phyloP scores from a whole-genome alignment of 2,888 invertebrate genomes.

The Drosophila anomelani region DNA sequence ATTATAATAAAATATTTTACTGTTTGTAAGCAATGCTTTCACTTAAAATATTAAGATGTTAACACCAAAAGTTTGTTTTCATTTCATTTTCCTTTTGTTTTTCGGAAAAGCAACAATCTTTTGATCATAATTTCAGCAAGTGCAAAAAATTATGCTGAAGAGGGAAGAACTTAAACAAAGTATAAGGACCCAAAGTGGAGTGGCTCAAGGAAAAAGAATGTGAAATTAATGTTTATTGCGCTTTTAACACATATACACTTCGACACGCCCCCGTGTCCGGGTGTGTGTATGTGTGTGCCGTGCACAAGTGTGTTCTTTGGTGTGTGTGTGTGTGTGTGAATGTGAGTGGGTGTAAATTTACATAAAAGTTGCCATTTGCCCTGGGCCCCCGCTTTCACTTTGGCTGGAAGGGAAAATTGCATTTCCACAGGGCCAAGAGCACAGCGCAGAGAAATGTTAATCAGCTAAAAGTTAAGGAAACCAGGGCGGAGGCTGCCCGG shows the following conservation, averaged over 20 bases:
- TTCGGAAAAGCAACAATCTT: constrained; percentile 3
- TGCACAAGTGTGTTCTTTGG: constrained; percentile 20
- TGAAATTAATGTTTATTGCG: constrained; percentile 79
- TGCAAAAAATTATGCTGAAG: constrained; percentile 43
- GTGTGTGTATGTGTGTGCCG: neutral
- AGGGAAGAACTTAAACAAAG: constrained; percentile 40
- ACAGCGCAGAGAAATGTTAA: constrained; percentile 77
- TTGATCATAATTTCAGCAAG: constrained; percentile 57
- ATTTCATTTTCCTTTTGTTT: neutral
- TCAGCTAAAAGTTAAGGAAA: constrained; percentile 78
- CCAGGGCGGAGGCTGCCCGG: constrained; percentile 26
- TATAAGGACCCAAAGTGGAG: constrained; percentile 26
- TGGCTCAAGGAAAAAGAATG: constrained; percentile 47
- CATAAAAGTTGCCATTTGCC: constrained; percentile 68
- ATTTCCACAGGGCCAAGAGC: constrained; percentile 54
- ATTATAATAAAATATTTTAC: too few species aligned
- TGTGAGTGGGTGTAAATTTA: constrained; percentile 62
- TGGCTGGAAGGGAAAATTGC: constrained; percentile 63
- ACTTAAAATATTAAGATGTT: neutral
- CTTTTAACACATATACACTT: constrained; percentile 75
- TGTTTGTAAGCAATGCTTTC: neutral
- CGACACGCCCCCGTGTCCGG: constrained; percentile 30
- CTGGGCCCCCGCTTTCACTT: constrained; percentile 45
- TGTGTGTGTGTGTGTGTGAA: constrained; percentile 5
- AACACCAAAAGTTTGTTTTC: neutral